Base-by-base conservation (phyloP, 2,888 invertebrate genomes). In the Pelosia muscerda region DNA sequence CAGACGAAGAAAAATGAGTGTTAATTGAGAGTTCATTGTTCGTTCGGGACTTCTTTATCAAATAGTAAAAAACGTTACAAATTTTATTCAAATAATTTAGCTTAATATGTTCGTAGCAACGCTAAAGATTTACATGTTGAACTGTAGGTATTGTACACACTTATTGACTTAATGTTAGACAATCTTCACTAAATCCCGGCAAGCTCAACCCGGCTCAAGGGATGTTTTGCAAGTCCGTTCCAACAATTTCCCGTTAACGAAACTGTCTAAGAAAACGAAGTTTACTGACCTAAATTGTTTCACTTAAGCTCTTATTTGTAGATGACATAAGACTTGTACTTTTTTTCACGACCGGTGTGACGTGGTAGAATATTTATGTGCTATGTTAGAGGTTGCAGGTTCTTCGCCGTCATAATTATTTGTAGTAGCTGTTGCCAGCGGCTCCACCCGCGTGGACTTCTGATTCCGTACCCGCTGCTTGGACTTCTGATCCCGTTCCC, bases 191-290 rank as follows among this genome's bases (percentile, higher is more conserved):
- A 65, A 65, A 59, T 53, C 65, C 65, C 54, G n/a, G 31, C 23
- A 25, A 54, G 65, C 59, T 65, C 31, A 65, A 65, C 59, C 54
- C 54, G 59, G 65, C 58, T 65, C 65, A 54, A 59, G 54, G n/a
- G 65, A n/a, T 34, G 34, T 65, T 65, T 65, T 54, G 65, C 53
- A 34, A 59, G 53, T 49, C 34, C 25, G 34, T 65, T 28, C 23
- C 34, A 65, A 65, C 59, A 53, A 59, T 65, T 34, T 54, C 19
- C 53, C 13, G 54, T 65, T 42, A 22, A 57, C 56, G n/a, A 23
- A 63, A 56, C 63, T 56, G 54, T 63, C n/a, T 56, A 58, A 57
- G 57, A 64, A 64, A 63, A 23, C 49, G 31, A 6, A 26, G 49
- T 19, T 23, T 6, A 38, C 2, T 23, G 22, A 38, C 38, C 49